phyloP scores from a whole-genome alignment of 2,797 vertebrate genomes.

The Xerus rutilus region DNA sequence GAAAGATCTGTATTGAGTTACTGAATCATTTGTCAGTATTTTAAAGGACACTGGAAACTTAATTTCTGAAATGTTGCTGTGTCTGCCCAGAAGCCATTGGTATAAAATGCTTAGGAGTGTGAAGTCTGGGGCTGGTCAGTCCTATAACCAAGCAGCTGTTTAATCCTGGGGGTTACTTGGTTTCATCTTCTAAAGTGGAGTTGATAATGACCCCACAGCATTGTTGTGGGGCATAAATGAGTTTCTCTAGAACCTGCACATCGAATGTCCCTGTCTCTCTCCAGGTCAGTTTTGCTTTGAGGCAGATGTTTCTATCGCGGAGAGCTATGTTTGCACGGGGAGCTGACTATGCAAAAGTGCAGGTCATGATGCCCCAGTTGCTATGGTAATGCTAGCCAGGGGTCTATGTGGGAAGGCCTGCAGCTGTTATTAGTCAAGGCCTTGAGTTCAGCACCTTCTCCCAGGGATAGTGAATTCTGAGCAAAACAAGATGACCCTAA shows the following conservation, averaged over 20 bases:
- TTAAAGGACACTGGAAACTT: neutral
- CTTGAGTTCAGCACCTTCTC: too few relatives aligned
- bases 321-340: too few relatives aligned
- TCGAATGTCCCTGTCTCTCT: neutral
- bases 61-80: neutral
- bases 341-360: too few relatives aligned
- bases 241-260: neutral
- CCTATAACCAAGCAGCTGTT: neutral
- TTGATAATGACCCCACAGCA: neutral
- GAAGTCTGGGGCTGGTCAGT: neutral
- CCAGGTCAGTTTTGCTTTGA: neutral
- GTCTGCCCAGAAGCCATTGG: neutral
- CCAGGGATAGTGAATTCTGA: too few relatives aligned
- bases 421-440: too few relatives aligned
- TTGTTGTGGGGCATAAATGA: neutral
- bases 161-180: neutral
- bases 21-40: neutral
- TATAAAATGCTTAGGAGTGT: neutral
- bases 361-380: too few relatives aligned
- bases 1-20: neutral
- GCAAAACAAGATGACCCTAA: too few relatives aligned
- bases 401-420: too few relatives aligned
- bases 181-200: neutral
- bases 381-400: too few relatives aligned
- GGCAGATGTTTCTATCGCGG: neutral